Conservation (phyloP, 2,888 invertebrate species). For the Bembecia ichneumoniformis region DNA sequence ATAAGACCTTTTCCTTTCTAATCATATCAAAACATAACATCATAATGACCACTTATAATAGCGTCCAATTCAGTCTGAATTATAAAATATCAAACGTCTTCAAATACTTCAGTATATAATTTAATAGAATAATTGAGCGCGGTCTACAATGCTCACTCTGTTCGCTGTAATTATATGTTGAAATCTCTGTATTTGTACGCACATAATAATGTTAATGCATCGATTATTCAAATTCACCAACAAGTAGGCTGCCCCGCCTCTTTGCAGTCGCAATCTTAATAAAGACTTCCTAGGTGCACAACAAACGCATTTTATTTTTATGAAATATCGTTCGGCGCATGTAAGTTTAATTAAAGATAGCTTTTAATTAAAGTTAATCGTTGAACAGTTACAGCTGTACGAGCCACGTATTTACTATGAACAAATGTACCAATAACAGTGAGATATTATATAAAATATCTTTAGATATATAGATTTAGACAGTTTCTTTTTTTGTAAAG, state of each 20-base stretch:
- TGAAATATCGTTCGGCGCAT: conserved; percentile 40
- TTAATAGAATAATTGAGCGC: conserved; percentile 30
- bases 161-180: conserved; percentile 29
- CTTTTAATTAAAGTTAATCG: conserved; percentile 63
- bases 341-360: conserved; percentile 60
- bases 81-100: too few relatives aligned
- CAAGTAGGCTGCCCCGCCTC: conserved; percentile 56
- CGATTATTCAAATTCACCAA: conserved; percentile 64
- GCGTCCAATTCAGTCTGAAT: too few relatives aligned
- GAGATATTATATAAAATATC: too few relatives aligned
- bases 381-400: conserved; percentile 29
- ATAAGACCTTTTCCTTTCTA: too few relatives aligned
- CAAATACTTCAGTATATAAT: conserved; percentile 9
- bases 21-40: too few relatives aligned
- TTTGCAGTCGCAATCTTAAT: conserved; percentile 68
- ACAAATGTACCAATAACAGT: background rate
- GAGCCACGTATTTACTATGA: background rate
- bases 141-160: conserved; percentile 18
- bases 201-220: conserved; percentile 44
- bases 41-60: too few relatives aligned
- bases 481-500: too few relatives aligned
- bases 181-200: conserved; percentile 36
- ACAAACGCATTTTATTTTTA: conserved; percentile 54
- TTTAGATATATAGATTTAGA: too few relatives aligned
- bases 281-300: conserved; percentile 66